Evolutionary conservation across 2,113 vertebrate species (phyloP), one percentile per base, ranked within the genome.

Genomic region (Erpornis zantholeuca): DNA sequence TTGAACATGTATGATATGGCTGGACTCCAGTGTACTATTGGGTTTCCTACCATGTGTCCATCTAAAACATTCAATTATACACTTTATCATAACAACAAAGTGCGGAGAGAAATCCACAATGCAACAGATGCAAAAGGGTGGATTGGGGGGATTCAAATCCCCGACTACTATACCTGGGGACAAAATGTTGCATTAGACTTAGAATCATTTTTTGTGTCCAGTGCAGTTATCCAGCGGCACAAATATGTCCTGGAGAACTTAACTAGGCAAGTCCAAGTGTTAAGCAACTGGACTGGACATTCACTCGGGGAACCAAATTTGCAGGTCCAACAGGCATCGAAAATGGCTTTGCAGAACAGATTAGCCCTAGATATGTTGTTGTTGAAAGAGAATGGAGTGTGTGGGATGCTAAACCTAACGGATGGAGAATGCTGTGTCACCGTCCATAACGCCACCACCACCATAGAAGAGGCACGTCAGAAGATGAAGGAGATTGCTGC

Each of bases 1-100:
- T 50, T 90, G 65, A 90, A 90, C 36, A 90, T 90, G 80, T 90
- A 90, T 65, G 88, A 90, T 57, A 90, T 90, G 88, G 88, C 88
- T 57, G 88, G 88, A 45, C 65, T 90, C 9, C 88, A 64, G 72
- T 90, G 88, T 57, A 84, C 80, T n/a, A 10, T 90, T 65, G 88
- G 88, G 28, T 90, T 90, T 71, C 88, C 88, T 71, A 84, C 88
- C 50, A 78, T 90, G 72, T 84, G 88, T 57, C 88, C 88, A 25
- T 90, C 88, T 57, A 90, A 84, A 65, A 84, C 11, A 0, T 90
- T 90, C 80, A 84, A 84, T 90, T 90, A 78, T n/a, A 84, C 88
- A 12, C 64, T 83, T 49, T 29, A 71, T 50, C 57, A 1, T 57
- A 71, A 71, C 64, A 64, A n/a, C 59, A 90, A 78, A 42, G 33